Conservation (phyloP, 1,140 invertebrate species). For the Heliconius hermathena region DNA sequence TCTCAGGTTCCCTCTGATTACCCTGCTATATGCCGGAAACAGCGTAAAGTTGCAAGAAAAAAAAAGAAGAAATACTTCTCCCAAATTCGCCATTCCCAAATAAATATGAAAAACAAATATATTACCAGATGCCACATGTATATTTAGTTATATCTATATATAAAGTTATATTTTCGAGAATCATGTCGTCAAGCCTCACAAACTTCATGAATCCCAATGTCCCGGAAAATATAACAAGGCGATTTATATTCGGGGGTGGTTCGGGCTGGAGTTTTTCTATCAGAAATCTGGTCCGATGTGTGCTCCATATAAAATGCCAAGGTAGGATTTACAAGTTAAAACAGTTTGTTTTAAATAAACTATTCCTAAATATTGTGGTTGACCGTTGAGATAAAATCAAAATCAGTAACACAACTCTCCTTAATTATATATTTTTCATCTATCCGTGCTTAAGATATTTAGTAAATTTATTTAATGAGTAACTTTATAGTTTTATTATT, state of each 20-base stretch:
- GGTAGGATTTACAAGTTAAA: constrained; percentile 48
- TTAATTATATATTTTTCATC: too few relatives aligned
- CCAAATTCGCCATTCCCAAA: not conserved
- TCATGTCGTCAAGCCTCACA: constrained; percentile 67
- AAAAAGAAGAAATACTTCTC: too few relatives aligned
- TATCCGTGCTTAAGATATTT: not conserved
- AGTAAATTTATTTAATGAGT: not conserved
- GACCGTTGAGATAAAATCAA: not conserved
- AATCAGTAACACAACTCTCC: not conserved
- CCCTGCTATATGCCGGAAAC: too few relatives aligned
- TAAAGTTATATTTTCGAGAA: constrained; percentile 34
- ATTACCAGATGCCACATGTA: not conserved
- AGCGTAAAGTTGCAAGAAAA: too few relatives aligned
- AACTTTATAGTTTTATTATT: too few relatives aligned
- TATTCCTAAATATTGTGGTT: not conserved
- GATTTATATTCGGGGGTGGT: constrained; percentile 78
- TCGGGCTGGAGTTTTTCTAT: constrained; percentile 70
- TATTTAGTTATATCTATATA: not conserved
- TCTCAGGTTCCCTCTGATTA: too few relatives aligned
- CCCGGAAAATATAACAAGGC: constrained; percentile 79
- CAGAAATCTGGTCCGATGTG: constrained; percentile 62
- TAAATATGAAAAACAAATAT: not conserved
- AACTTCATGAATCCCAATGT: constrained; percentile 80
- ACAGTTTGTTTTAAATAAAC: constrained; percentile 33
- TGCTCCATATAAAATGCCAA: constrained; percentile 50